Conservation (phyloP, 2,888 invertebrate species). For the Nebria brevicollis region DNA sequence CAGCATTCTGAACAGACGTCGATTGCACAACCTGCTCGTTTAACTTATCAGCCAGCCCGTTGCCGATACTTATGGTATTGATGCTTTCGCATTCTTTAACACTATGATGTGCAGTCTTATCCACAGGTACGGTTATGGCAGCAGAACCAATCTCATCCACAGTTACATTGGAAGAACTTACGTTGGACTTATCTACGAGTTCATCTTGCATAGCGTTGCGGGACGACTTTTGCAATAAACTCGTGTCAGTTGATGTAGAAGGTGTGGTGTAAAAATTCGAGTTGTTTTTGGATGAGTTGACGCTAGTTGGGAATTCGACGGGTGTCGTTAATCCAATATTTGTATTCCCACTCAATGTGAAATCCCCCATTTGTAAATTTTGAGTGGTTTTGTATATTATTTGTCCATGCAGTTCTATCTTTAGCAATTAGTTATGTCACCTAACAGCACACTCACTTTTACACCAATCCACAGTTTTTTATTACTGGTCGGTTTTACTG, state of each 20-base stretch:
- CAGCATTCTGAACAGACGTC: slow-evolving; percentile 31
- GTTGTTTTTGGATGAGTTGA: slow-evolving; percentile 58
- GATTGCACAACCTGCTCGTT: slow-evolving; percentile 56
- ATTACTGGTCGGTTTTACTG: slow-evolving; percentile 35
- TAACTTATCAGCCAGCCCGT: slow-evolving; percentile 57
- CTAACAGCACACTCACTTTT: slow-evolving; percentile 44
- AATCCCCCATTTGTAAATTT: slow-evolving; percentile 63
- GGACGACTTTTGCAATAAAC: slow-evolving; percentile 56
- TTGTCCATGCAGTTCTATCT: slow-evolving; percentile 45
- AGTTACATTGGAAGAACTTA: slow-evolving; percentile 44
- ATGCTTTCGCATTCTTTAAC: slow-evolving; percentile 56
- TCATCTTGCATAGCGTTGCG: slow-evolving; percentile 63
- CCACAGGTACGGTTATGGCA: slow-evolving; percentile 50
- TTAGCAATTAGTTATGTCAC: slow-evolving; percentile 44
- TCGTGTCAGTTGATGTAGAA: slow-evolving; percentile 50
- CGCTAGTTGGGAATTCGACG: slow-evolving; percentile 58
- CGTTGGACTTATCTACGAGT: slow-evolving; percentile 60
- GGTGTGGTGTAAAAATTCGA: slow-evolving; percentile 61
- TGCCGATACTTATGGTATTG: slow-evolving; percentile 52
- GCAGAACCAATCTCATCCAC: slow-evolving; percentile 48
- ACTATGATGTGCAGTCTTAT: slow-evolving; percentile 50
- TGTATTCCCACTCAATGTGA: slow-evolving; percentile 63
- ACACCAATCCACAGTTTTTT: slow-evolving; percentile 39
- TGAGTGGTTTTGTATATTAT: slow-evolving; percentile 27
- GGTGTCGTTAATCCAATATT: slow-evolving; percentile 62